Conservation (phyloP, 2,797 vertebrate genomes). For the Acanthurus tractus region DNA sequence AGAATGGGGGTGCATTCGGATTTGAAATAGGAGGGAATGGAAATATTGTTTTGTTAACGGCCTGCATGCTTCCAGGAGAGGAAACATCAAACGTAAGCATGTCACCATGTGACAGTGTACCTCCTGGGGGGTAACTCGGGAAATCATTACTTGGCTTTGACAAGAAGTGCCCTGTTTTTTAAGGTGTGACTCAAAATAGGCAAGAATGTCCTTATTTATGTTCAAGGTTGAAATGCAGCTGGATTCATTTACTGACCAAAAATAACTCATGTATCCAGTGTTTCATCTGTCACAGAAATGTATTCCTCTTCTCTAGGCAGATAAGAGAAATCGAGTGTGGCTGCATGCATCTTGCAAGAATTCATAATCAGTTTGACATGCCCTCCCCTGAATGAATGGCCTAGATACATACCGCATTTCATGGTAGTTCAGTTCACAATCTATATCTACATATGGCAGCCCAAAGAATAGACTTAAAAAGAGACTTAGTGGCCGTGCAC, state of each 20-base stretch:
- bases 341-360: conserved; percentile 55
- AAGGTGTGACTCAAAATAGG: conserved; percentile 42
- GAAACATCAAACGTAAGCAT: conserved; percentile 61
- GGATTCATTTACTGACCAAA: conserved; percentile 63
- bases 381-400: conserved; percentile 72
- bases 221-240: conserved; percentile 58
- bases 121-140: conserved; percentile 48
- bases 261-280: conserved; percentile 54
- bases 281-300: conserved; percentile 59
- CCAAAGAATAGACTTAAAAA: conserved; percentile 27
- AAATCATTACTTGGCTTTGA: conserved; percentile 55
- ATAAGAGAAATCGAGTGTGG: conserved; percentile 59
- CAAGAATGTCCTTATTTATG: conserved; percentile 45
- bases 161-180: conserved; percentile 45
- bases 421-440: conserved; percentile 30
- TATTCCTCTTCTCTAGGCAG: conserved; percentile 55
- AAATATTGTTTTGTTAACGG: conserved; percentile 59
- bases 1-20: conserved; percentile 48
- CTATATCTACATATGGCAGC: conserved; percentile 27
- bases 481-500: background rate
- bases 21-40: conserved; percentile 49
- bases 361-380: conserved; percentile 66
- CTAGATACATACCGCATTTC: conserved; percentile 65
- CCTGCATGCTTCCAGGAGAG: conserved; percentile 62
- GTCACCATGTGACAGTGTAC: conserved; percentile 52